Conservation (phyloP, 2,888 invertebrate genomes). For the Aelia acuminata region DNA sequence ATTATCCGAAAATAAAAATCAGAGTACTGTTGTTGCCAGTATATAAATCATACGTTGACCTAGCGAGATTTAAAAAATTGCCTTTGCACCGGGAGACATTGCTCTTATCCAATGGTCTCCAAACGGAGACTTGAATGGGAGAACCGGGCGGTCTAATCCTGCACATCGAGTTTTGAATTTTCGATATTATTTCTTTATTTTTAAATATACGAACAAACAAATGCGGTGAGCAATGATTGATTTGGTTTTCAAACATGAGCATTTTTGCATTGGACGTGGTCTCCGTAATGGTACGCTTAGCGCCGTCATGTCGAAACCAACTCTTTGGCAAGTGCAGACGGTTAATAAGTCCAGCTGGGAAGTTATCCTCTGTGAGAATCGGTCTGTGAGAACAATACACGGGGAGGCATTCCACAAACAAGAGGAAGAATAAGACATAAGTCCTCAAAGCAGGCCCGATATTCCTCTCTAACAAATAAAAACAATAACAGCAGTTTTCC, state of each 20-base stretch:
- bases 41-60: too few relatives aligned
- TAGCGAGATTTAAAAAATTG: too few relatives aligned
- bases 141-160: too few relatives aligned
- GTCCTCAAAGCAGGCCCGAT: background rate
- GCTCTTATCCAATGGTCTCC: too few relatives aligned
- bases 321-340: background rate
- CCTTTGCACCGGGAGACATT: too few relatives aligned
- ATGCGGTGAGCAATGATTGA: too few relatives aligned
- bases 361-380: slow-evolving; percentile 4
- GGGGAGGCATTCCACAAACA: background rate
- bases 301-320: background rate
- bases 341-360: slow-evolving; percentile 19
- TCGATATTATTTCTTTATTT: too few relatives aligned
- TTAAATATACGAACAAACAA: too few relatives aligned
- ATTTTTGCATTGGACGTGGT: background rate
- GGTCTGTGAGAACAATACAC: slow-evolving; percentile 29
- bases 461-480: background rate
- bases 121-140: too few relatives aligned
- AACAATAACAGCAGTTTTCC: background rate
- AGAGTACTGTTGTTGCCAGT: too few relatives aligned
- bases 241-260: background rate
- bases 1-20: too few relatives aligned
- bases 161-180: too few relatives aligned
- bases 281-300: background rate
- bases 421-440: background rate